These are phyloP conservation scores for Apodemus speciosus DNA, from an alignment of 2,113 vertebrate genomes.

Conservation along the genomic window DNA sequence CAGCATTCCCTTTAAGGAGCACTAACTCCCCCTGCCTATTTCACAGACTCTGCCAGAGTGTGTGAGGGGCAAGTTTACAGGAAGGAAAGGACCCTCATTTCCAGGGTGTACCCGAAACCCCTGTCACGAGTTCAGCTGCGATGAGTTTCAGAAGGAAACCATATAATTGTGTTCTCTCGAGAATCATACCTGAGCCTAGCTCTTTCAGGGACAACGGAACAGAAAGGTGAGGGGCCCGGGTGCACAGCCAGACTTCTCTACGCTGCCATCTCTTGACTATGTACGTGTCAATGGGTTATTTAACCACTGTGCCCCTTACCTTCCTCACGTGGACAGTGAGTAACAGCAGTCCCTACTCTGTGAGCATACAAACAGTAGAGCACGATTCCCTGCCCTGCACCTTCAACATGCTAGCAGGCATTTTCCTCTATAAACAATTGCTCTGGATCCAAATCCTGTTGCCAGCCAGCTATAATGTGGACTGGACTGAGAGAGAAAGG, in stretches of 20 bases:
- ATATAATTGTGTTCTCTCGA: background rate
- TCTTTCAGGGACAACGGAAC: background rate
- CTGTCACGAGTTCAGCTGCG: background rate
- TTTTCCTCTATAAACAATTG: background rate
- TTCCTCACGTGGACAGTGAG: background rate
- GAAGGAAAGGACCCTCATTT: background rate
- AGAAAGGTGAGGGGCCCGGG: background rate
- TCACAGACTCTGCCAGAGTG: background rate
- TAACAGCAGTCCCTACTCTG: background rate
- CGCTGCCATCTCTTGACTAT: background rate
- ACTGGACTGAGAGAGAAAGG: background rate
- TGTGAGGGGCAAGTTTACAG: fast-evolving
- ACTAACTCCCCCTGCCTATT: background rate
- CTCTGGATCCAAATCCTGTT: background rate
- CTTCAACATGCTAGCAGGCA: no score
- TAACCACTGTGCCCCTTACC: background rate
- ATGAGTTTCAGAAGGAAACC: background rate
- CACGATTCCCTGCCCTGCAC: background rate
- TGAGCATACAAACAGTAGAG: background rate
- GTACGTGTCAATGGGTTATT: background rate
- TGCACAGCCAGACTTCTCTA: background rate
- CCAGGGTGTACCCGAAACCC: background rate
- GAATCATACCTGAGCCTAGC: background rate
- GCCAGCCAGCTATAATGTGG: background rate
- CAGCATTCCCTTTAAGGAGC: background rate